A percentile compares a stretch with the other conserved stretches of the same genome.
Conservation (phyloP, 2,888 invertebrate genomes). For the Scaptomyza cyrtandrae region DNA sequence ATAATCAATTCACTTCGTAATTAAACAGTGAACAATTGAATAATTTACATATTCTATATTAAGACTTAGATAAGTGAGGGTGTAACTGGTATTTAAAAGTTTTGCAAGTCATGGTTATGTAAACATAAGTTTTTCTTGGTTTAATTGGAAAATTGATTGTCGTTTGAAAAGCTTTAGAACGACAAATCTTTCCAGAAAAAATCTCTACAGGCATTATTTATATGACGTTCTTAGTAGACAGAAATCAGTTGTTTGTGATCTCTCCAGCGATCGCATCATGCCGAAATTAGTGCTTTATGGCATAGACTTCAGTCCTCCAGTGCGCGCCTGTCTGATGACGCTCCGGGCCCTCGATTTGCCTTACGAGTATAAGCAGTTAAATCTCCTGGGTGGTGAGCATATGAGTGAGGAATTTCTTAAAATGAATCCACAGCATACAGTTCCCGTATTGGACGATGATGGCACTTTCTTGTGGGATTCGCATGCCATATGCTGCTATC, state of each 20-base stretch:
- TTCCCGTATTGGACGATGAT: conserved; percentile 78
- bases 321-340: conserved; percentile 86
- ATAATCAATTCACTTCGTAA: no score
- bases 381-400: conserved; percentile 62
- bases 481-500: conserved; percentile 85
- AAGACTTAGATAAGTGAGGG: no score
- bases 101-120: conserved; percentile 3
- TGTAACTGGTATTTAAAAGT: background rate
- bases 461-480: conserved; percentile 81
- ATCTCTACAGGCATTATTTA: conserved; percentile 24
- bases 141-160: conserved; percentile 19
- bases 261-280: conserved; percentile 31
- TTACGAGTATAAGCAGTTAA: conserved; percentile 55
- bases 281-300: conserved; percentile 71
- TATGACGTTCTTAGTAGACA: conserved; percentile 3
- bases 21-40: no score
- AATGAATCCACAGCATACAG: conserved; percentile 86
- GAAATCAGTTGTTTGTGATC: conserved; percentile 6
- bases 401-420: conserved; percentile 60
- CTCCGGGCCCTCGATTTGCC: conserved; percentile 87
- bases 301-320: conserved; percentile 86
- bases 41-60: no score
- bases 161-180: conserved; percentile 26
- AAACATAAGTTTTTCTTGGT: conserved; percentile 17
- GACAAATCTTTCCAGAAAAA: conserved; percentile 8